Conservation (phyloP, 35 echinoderm and acorn worm species). For the Chiridota heheva region DNA sequence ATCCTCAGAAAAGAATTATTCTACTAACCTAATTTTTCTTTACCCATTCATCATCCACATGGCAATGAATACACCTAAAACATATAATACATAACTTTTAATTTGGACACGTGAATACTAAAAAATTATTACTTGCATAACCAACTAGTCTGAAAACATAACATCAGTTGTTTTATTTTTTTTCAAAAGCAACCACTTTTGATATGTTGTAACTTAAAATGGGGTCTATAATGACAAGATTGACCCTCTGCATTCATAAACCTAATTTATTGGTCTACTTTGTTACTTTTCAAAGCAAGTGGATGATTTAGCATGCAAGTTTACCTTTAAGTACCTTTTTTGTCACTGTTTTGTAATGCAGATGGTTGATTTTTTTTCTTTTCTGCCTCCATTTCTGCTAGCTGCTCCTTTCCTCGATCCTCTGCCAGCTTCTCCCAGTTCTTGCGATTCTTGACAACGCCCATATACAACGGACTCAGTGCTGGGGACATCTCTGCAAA, state of each 20-base stretch:
- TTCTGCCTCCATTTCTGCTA: background rate
- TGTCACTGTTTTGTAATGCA: conserved; percentile 19
- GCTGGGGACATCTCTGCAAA: conserved; percentile 65
- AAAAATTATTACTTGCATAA: too few species aligned
- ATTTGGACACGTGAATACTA: too few species aligned
- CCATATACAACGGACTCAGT: conserved; percentile 58
- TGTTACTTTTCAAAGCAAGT: conserved; percentile 12
- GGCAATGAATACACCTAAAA: too few species aligned
- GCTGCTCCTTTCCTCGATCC: background rate
- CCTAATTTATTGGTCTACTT: background rate
- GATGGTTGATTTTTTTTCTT: too few species aligned
- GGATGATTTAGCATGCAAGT: too few species aligned
- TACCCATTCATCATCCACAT: too few species aligned
- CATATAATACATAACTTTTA: too few species aligned
- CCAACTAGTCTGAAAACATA: background rate
- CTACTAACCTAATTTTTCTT: too few species aligned
- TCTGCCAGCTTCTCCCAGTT: conserved; percentile 72
- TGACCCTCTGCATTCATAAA: conserved; percentile 20
- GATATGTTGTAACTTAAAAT: conserved; percentile 9
- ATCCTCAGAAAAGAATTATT: too few species aligned
- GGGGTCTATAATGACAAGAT: conserved; percentile 18
- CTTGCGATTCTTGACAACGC: conserved; percentile 67
- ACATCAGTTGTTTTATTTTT: background rate
- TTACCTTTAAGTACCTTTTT: conserved; percentile 53
- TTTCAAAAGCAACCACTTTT: background rate